Conservation (phyloP, 2,888 invertebrate species). For the Lepidochitona cinerea region DNA sequence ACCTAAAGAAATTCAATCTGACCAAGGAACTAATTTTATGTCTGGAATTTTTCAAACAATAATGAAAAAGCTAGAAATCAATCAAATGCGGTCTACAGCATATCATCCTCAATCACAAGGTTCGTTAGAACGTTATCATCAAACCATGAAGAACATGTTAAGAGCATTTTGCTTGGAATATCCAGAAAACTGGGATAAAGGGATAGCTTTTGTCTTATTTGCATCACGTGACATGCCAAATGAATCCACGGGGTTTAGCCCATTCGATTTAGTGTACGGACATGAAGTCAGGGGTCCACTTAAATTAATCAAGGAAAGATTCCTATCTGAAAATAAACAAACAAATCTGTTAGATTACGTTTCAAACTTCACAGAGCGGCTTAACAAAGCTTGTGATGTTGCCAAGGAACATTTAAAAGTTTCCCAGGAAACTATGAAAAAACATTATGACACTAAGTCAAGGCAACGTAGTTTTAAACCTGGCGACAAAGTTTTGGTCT, state of each 20-base stretch:
- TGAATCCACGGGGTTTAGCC: neutral
- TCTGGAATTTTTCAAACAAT: constrained; percentile 17
- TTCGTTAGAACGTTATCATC: no score
- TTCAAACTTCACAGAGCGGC: neutral
- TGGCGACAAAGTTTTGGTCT: constrained; percentile 33
- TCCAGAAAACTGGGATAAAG: constrained; percentile 1
- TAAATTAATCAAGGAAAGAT: neutral
- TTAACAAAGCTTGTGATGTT: neutral
- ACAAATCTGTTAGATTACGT: neutral
- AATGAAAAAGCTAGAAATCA: constrained; percentile 4
- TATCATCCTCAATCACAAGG: constrained; percentile 21
- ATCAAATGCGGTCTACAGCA: constrained; percentile 12
- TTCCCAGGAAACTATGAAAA: neutral
- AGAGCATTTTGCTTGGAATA: neutral
- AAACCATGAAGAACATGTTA: no score
- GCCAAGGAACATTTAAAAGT: neutral
- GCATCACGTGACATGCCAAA: neutral
- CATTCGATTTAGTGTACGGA: neutral
- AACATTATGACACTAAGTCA: no score
- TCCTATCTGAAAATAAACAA: neutral
- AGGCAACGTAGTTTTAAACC: constrained; percentile 16
- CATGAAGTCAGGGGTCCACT: neutral
- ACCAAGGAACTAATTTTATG: constrained; percentile 15
- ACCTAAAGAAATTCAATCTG: constrained; percentile 10
- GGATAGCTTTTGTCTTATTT: neutral